These are phyloP conservation scores for Oryzaephilus surinamensis DNA, from an alignment of 1,140 invertebrate genomes.

Conservation along the genomic window DNA sequence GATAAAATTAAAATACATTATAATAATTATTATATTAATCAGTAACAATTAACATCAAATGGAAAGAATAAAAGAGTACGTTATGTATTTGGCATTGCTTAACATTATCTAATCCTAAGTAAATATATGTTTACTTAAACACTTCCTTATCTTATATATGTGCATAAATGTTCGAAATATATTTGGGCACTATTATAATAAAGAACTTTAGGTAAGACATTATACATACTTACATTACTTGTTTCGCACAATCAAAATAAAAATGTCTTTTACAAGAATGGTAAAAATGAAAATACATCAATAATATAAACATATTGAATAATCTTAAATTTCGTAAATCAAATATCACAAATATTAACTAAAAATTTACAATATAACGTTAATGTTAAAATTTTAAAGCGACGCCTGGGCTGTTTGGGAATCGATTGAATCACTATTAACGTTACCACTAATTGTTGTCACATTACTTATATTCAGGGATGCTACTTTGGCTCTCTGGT, in stretches of 20 bases:
- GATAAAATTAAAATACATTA: too few species aligned
- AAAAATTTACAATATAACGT: conserved; percentile 1
- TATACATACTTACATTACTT: conserved; percentile 1
- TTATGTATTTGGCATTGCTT: too few species aligned
- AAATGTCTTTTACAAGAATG: conserved; percentile 1
- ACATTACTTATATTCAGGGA: conserved; percentile 62
- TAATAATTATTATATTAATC: too few species aligned
- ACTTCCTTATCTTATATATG: too few species aligned
- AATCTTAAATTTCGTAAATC: neutral
- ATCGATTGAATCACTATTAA: conserved; percentile 35
- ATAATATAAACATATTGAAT: conserved; percentile 4
- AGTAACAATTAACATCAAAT: too few species aligned
- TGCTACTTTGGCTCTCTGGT: conserved; percentile 79
- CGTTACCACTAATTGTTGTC: conserved; percentile 44
- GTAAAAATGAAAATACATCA: neutral
- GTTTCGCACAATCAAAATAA: neutral
- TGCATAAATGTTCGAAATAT: too few species aligned
- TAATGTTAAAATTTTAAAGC: conserved; percentile 7
- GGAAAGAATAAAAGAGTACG: too few species aligned
- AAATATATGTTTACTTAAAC: too few species aligned
- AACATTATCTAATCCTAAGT: too few species aligned
- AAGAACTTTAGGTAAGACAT: too few species aligned
- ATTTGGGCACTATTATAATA: too few species aligned
- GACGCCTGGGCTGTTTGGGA: conserved; percentile 16
- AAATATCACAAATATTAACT: conserved; percentile 1